Conservation (phyloP, 2,888 invertebrate species). For the Vanessa cardui region DNA sequence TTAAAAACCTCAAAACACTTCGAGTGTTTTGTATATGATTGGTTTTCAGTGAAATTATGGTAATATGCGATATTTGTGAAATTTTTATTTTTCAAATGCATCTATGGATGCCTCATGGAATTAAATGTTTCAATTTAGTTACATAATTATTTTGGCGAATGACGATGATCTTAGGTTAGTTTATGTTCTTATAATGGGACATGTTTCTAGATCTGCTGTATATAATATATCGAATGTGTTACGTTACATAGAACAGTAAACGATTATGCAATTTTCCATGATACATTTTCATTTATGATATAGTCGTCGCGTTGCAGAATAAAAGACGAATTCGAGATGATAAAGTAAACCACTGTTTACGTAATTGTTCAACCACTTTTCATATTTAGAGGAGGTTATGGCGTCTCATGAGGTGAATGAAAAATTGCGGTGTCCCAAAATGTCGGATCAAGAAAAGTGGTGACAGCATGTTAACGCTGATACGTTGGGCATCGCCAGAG, state of each 20-base stretch:
- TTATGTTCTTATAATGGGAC: no score
- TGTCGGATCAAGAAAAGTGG: conserved; percentile 36
- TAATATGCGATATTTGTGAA: no score
- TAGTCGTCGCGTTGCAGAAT: not conserved
- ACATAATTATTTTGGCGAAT: no score
- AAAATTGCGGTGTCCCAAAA: conserved; percentile 39
- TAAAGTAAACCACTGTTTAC: conserved; percentile 14
- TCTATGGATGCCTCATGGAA: no score
- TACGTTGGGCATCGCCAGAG: conserved; percentile 32
- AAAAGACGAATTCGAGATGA: not conserved
- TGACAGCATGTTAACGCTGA: conserved; percentile 32
- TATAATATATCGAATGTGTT: not conserved
- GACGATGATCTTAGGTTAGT: no score
- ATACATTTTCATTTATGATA: not conserved
- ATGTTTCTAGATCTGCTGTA: no score
- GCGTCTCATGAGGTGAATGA: conserved; percentile 32
- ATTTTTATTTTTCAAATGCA: no score
- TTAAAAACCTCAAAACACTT: no score
- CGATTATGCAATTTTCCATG: not conserved
- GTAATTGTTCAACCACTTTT: conserved; percentile 18
- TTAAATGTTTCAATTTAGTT: no score
- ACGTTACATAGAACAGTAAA: not conserved
- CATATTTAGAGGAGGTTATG: conserved; percentile 21
- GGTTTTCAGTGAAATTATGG: no score
- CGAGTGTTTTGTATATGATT: no score